Evolutionary conservation across 2,797 vertebrate species (phyloP), one percentile per base, ranked within the genome.

Genomic region (Miichthys miiuy): DNA sequence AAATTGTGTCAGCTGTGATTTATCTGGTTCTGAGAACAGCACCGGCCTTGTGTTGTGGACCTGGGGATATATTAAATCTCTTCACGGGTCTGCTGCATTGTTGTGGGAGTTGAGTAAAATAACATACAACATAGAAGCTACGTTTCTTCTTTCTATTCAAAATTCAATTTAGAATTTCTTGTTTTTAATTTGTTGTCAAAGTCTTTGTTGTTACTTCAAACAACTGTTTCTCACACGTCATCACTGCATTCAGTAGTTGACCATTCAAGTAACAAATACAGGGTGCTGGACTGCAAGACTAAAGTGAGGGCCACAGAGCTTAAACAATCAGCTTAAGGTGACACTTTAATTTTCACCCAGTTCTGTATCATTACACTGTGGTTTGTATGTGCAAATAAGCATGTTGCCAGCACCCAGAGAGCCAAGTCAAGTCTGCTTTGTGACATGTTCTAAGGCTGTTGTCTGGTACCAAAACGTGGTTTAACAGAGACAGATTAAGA

Each of bases 1-100:
- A 42, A 2, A 16, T 20, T 55, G 11, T 27, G 56, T 70, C 21
- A 72, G 51, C 9, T 67, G 11, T 20, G 5, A 72, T 75, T 63
- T 20, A 58, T 47, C 7, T 38, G 42, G 6, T 47, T 23, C 42
- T 62, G 20, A 30, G 56, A 60, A 25, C 47, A 56, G 44, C 42
- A 25, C 16, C 4, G 18, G 20, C 9, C 1, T 51, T 23, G 17
- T 70, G 60, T 23, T 61, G 56, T 30, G 44, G 23, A 64, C 68
- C 11, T 13, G 16, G 5, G 5, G 57, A 52, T 4, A 57, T n/a
- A 42, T 58, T 34, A 1, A 47, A 47, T 48, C 18, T 58, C 18
- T 75, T 60, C 21, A 27, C 5, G 6, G 30, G 30, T 7, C 30
- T 34, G 5, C 30, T 8, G 30, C 34, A 38, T 9, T 38, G 34